phyloP scores from a whole-genome alignment of 2,113 vertebrate species.

The Callipepla squamata region DNA sequence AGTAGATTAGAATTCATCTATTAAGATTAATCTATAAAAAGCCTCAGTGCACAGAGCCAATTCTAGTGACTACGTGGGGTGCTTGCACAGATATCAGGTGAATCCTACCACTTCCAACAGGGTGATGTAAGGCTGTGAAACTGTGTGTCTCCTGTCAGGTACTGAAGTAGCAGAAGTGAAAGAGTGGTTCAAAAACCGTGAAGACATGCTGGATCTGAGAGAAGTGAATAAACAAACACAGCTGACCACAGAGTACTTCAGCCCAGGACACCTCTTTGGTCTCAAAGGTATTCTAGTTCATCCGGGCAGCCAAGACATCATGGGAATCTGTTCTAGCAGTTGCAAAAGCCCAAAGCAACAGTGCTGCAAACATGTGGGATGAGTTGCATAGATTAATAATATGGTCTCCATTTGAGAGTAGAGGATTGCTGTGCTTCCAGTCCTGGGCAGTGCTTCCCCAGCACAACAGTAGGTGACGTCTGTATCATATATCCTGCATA shows the following conservation, averaged over 20 bases:
- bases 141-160: slow-evolving; percentile 50
- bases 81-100: neutral
- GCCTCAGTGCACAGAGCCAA: neutral
- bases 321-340: neutral
- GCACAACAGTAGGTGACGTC: neutral
- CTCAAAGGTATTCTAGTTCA: slow-evolving; percentile 78
- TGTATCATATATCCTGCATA: neutral
- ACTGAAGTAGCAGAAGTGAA: slow-evolving; percentile 74
- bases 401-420: neutral
- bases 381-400: neutral
- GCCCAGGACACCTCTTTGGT: slow-evolving; percentile 65
- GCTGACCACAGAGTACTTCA: slow-evolving; percentile 81
- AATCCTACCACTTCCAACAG: neutral
- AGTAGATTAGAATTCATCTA: neutral
- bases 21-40: neutral
- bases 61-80: neutral
- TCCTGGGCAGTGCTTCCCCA: neutral
- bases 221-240: slow-evolving; percentile 73
- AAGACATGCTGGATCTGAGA: slow-evolving; percentile 81
- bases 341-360: neutral
- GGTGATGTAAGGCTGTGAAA: neutral
- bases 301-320: neutral
- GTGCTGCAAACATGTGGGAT: neutral
- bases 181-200: slow-evolving; percentile 85
- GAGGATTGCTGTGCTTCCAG: neutral